Evolutionary conservation across 2,113 vertebrate species (phyloP), one percentile per base, ranked within the genome.

Genomic region (Bubo scandiacus): DNA sequence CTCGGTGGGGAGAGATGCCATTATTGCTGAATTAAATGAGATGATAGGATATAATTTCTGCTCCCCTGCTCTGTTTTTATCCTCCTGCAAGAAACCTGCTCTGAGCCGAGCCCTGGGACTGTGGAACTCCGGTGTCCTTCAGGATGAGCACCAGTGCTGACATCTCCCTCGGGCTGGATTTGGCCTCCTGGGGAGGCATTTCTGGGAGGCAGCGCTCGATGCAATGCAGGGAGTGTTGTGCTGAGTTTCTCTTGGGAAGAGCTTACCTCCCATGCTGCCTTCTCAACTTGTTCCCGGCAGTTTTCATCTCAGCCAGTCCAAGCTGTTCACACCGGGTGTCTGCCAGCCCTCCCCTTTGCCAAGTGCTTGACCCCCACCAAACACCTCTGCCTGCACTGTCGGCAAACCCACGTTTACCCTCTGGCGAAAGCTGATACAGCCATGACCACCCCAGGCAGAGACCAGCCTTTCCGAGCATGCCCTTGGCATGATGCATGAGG

Each of bases 191-290:
- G 43, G 27, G 32, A 45, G 34, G 34, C 0, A 4, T 43, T 74
- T 23, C 8, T 21, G 32, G 67, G 43, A 73, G 43, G 42, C 54
- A 42, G 34, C 2, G 0, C 38, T 74, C 3, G 1, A 59, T 29
- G 29, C 1, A 0, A 21, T 18, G 6, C 79, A 0, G 0, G 54
- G 54, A 62, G 27, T 4, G 0, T 36, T 29, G 49, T 1, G 3
- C 18, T 1, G 5, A 67, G 22, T 59, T 63, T 63, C 57, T 54
- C 84, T 42, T 3, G 0, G 30, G 74, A 87, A 78, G 14, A 14
- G 8, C 19, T 94, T 52, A 70, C 34, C 54, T 86, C 51, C 57
- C 2, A 3, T 1, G 0, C 74, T 23, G 29, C 32, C 36, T 90
- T 79, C 2, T 8, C 89, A 78, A 10, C 62, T 34, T 23, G 38